Percentiles rank a stretch among this genome's conserved stretches.
Evolutionary conservation across 1,140 invertebrate species (phyloP).

Genomic region (Lepidurus packardi): DNA sequence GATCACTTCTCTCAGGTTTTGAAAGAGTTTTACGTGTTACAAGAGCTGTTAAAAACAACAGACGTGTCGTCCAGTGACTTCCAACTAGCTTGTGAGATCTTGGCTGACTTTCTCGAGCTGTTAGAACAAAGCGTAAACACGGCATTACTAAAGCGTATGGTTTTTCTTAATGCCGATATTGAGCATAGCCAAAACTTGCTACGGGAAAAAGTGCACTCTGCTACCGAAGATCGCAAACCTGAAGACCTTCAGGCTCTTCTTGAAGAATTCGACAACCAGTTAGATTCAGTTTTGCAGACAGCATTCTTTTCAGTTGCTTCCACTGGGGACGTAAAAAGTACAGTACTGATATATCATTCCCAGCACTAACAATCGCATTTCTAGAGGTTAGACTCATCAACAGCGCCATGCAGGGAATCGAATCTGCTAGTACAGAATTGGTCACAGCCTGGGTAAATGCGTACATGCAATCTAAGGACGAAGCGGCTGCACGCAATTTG

Average conservation of each 20-base stretch:
- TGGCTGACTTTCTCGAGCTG: not conserved
- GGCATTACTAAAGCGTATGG: not conserved
- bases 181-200: not conserved
- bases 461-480: not conserved
- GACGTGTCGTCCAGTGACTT: not conserved
- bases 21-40: not conserved
- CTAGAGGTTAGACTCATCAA: not conserved
- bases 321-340: not conserved
- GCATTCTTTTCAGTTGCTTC: slow-evolving; percentile 1
- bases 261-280: not conserved
- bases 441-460: not conserved
- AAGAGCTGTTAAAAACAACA: not conserved
- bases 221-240: not conserved
- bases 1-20: not conserved
- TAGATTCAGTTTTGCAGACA: not conserved
- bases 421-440: not conserved
- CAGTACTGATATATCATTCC: not conserved
- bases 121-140: not conserved
- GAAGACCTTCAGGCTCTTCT: not conserved
- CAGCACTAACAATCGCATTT: not conserved
- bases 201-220: not conserved
- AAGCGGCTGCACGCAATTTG: not conserved
- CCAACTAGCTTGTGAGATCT: not conserved
- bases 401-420: not conserved
- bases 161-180: not conserved